phyloP scores from a whole-genome alignment of 2,888 invertebrate species.

The Ectobius pallidus region DNA sequence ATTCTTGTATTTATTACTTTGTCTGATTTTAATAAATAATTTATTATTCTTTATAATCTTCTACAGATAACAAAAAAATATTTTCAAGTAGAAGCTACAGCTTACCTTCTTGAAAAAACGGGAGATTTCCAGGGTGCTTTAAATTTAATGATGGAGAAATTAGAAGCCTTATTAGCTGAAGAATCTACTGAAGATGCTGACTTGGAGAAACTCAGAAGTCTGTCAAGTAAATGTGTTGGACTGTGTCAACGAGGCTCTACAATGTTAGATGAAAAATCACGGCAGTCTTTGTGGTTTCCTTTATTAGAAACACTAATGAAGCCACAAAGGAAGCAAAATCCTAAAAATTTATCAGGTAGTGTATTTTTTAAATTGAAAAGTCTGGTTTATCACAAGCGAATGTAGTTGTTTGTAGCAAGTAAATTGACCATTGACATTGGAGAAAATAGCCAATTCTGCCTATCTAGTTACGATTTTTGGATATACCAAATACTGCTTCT shows the following conservation, averaged over 20 bases:
- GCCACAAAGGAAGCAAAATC: conserved; percentile 26
- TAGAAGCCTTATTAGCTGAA: conserved; percentile 42
- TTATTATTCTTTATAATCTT: too few relatives aligned
- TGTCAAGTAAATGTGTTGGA: conserved; percentile 50
- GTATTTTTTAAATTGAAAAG: too few relatives aligned
- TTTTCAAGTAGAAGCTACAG: conserved; percentile 69
- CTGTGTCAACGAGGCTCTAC: conserved; percentile 58
- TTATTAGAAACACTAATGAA: conserved; percentile 39
- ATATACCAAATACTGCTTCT: too few relatives aligned
- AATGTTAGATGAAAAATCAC: conserved; percentile 50
- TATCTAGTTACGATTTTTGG: too few relatives aligned
- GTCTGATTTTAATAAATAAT: too few relatives aligned
- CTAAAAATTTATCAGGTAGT: neutral
- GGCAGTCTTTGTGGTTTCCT: conserved; percentile 39
- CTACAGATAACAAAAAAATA: conserved; percentile 48
- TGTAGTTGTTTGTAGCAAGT: too few relatives aligned
- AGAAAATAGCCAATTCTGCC: too few relatives aligned
- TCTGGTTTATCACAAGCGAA: too few relatives aligned
- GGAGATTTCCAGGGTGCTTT: conserved; percentile 77
- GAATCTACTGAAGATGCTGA: neutral
- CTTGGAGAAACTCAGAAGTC: neutral
- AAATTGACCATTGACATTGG: too few relatives aligned
- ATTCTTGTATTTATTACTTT: too few relatives aligned
- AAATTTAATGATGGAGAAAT: conserved; percentile 52
- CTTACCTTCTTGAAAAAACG: conserved; percentile 74